Evolutionary conservation across 2,888 invertebrate genomes (phyloP), one percentile per base, ranked within the genome.

Genomic region (Syrista parreyssii): DNA sequence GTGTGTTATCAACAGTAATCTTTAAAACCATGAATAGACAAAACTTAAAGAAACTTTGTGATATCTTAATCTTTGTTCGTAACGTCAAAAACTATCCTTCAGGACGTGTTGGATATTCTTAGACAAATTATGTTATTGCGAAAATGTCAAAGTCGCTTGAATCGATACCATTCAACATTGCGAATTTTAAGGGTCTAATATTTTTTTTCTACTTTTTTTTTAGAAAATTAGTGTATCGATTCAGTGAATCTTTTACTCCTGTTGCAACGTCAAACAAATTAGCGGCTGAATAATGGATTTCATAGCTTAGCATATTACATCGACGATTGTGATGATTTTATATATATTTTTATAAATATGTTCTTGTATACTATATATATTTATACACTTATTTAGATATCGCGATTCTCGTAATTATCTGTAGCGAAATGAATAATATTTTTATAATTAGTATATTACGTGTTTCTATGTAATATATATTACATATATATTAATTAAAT

Each of bases 241-340:
- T 55, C 40, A 6, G 40, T 4, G 23, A 55, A 55, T 55, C 9
- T 55, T 55, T 55, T 23, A 23, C 1, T 55, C 40, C 31, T 30
- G 6, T 71, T 32, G 30, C 71, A 30, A 71, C 71, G 15, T 30
- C 31, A 30, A 71, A 71, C 31, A 30, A 12, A 9, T 71, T 71
- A 71, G 4, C 23, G 31, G 71, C 71, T 71, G 71, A 11, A 1
- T 71, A 32, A 71, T 71, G 15, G 71, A 71, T 71, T 71, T 71
- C 71, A 71, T 71, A 71, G 31, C 15, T 12, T 71, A 71, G 71
- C 31, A 55, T 71, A 9, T 71, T 71, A 30, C 15, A 71, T 71
- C 71, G 71, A 30, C 31, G 31, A 68, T 75, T 75, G 68, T 68
- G 68, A 75, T 75, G 68, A 68, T 75, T 75, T 75, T 75, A 68